Evolutionary conservation across 2,888 invertebrate genomes (phyloP).

Genomic region (Gymnocheta viridis): DNA sequence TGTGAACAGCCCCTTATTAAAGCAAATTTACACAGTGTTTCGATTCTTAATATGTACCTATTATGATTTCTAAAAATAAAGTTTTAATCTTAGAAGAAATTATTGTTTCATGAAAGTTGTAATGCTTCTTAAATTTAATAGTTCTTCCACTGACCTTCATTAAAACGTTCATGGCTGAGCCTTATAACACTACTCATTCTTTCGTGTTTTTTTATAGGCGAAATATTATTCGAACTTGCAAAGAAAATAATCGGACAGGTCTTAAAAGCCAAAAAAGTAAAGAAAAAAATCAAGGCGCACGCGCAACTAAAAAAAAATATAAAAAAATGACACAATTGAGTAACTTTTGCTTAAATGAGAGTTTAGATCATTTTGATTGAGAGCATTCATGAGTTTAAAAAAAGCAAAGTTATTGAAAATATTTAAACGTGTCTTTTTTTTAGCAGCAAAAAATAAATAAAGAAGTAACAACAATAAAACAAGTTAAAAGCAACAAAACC

Average conservation of each 20-base stretch:
- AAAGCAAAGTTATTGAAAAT: background rate
- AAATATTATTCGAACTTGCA: too few species aligned
- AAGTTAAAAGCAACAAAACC: slow-evolving; percentile 35
- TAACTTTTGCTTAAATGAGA: background rate
- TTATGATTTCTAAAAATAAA: too few species aligned
- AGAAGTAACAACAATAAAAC: slow-evolving; percentile 42
- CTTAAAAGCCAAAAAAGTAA: background rate
- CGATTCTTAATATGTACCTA: too few species aligned
- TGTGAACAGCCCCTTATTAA: too few species aligned
- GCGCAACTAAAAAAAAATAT: slow-evolving; percentile 9
- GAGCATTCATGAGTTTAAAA: slow-evolving; percentile 6
- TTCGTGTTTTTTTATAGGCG: too few species aligned
- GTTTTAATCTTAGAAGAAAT: too few species aligned
- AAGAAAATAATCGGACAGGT: background rate
- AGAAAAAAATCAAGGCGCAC: slow-evolving; percentile 11
- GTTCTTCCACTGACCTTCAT: too few species aligned
- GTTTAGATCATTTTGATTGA: background rate
- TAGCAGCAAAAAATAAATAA: slow-evolving; percentile 20
- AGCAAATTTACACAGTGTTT: too few species aligned
- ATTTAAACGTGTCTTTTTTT: slow-evolving; percentile 37
- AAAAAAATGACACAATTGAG: slow-evolving; percentile 21
- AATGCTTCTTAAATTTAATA: too few species aligned
- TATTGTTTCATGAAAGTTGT: too few species aligned
- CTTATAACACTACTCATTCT: too few species aligned
- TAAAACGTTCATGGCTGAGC: too few species aligned